A percentile compares a stretch with the other conserved stretches of the same genome.
phyloP scores from a whole-genome alignment of 2,888 invertebrate species.

The Diogma glabrata region DNA sequence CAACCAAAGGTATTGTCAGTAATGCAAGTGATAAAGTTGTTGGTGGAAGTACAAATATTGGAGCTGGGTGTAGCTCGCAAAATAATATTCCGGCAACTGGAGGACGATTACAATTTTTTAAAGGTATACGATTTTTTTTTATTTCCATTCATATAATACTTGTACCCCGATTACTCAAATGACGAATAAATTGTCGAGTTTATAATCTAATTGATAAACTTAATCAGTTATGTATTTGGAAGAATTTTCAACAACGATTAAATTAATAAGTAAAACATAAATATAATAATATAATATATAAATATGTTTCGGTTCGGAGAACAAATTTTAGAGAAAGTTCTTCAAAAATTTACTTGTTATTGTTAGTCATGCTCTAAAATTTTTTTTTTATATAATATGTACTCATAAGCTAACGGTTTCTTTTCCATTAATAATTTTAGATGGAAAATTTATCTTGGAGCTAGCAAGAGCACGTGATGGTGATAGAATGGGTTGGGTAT shows the following conservation, averaged over 20 bases:
- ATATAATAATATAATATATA: no score
- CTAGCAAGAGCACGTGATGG: conserved; percentile 64
- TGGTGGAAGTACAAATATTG: conserved; percentile 7
- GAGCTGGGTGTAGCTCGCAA: conserved; percentile 11
- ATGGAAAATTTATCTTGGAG: conserved; percentile 85
- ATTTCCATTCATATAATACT: no score
- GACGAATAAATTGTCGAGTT: background rate
- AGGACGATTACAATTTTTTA: conserved; percentile 36
- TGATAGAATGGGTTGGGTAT: conserved; percentile 73
- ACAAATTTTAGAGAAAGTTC: conserved; percentile 7
- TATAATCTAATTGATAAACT: background rate
- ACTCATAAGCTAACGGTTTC: no score
- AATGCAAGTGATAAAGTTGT: background rate
- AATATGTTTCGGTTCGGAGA: conserved; percentile 10
- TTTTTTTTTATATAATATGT: conserved; percentile 4
- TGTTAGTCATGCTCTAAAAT: conserved; percentile 10
- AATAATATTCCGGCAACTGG: conserved; percentile 19
- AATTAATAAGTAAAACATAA: no score
- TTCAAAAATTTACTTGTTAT: background rate
- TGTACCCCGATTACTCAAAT: background rate
- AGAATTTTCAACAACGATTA: no score
- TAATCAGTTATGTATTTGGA: no score
- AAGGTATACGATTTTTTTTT: conserved; percentile 24
- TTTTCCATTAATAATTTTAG: conserved; percentile 37
- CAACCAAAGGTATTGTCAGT: conserved; percentile 4